Conservation (phyloP, 2,113 vertebrate genomes). For the Catharus fuscescens region DNA sequence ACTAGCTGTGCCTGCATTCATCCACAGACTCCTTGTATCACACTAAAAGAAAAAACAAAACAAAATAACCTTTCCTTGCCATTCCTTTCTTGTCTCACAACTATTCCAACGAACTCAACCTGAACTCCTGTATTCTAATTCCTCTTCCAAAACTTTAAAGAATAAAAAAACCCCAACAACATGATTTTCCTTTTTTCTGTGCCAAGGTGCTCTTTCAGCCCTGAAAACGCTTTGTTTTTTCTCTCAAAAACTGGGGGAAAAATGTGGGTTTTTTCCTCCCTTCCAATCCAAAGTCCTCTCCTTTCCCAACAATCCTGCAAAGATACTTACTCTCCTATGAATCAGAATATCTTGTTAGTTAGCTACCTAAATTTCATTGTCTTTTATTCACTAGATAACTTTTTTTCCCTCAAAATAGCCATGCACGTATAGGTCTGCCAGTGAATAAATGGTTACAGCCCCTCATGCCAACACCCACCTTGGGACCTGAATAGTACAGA, state of each 20-base stretch:
- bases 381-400: background rate
- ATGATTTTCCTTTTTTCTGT: background rate
- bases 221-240: background rate
- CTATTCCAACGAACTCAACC: background rate
- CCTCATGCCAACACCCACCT: rapidly evolving
- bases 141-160: background rate
- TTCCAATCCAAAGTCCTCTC: background rate
- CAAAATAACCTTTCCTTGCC: background rate
- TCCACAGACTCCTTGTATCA: background rate
- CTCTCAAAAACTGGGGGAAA: background rate
- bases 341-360: background rate
- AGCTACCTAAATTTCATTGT: background rate
- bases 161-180: rapidly evolving
- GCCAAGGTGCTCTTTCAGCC: rapidly evolving
- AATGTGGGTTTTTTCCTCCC: rapidly evolving
- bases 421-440: background rate
- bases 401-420: background rate
- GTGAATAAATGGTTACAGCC: background rate
- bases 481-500: background rate
- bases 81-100: background rate
- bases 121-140: background rate
- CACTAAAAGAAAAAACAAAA: background rate
- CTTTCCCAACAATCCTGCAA: background rate
- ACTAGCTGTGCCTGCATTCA: background rate
- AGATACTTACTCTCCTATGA: background rate